Evolutionary conservation across 2,888 invertebrate genomes (phyloP).

Genomic region (Hirtodrosophila histrioides): DNA sequence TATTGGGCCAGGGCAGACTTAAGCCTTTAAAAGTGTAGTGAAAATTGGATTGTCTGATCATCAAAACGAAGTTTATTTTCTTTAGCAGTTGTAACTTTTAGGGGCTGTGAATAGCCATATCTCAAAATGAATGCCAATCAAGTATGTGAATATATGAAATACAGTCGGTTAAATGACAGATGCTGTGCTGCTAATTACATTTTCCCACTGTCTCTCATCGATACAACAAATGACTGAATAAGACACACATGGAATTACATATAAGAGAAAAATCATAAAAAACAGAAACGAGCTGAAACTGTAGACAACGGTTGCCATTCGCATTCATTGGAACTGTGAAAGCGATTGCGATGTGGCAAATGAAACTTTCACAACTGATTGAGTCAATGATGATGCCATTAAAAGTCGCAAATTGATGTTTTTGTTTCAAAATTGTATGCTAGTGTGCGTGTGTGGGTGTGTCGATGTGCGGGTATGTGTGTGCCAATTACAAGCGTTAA

Average conservation of each 20-base stretch:
- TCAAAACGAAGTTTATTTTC: neutral
- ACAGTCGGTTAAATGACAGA: neutral
- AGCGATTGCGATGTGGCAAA: constrained; percentile 33
- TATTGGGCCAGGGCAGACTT: constrained; percentile 22
- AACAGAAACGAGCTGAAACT: constrained; percentile 8
- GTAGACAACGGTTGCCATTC: constrained; percentile 1
- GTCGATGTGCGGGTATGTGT: constrained; percentile 21
- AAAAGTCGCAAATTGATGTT: constrained; percentile 78
- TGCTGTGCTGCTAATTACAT: constrained; percentile 14
- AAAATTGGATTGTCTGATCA: constrained; percentile 1
- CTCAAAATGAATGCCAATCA: constrained; percentile 4
- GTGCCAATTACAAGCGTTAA: constrained; percentile 61
- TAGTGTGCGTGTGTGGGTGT: constrained; percentile 9
- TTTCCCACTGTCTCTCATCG: neutral
- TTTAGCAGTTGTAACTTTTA: too few species aligned
- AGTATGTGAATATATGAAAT: neutral
- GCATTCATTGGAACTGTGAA: neutral
- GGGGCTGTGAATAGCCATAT: too few species aligned
- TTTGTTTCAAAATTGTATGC: constrained; percentile 57
- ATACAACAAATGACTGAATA: constrained; percentile 3
- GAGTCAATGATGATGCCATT: constrained; percentile 78
- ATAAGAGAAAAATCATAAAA: constrained; percentile 8
- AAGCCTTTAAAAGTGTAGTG: neutral
- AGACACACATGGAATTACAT: constrained; percentile 15
- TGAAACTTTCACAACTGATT: constrained; percentile 73